Base-by-base conservation (phyloP, 92 coral and sea anemone genomes). In the Paragorgia papillata region DNA sequence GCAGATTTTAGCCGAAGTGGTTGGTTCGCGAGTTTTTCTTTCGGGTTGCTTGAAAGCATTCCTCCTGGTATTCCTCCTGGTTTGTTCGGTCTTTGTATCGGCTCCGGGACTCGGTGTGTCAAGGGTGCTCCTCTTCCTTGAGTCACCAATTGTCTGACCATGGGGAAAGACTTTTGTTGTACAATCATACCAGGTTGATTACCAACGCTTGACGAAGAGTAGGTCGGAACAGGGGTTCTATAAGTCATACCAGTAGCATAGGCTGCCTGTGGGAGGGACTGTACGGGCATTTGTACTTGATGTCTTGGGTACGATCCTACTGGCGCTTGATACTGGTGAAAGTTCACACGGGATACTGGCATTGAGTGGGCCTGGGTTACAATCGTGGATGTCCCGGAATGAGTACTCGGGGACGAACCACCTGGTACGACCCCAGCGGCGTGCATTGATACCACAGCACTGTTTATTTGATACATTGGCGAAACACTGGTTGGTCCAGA, bases 41-140 rank as follows among this genome's bases (percentile, higher is more conserved):
- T 96, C 49, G 75, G 44, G 30, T 79, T 64, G n/a, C 81, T 73
- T 50, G 65, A 74, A 48, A 88, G 70, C 87, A 88, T 88, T 10
- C 43, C 88, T n/a, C n/a, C n/a, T n/a, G n/a, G n/a, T n/a, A n/a
- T n/a, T n/a, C n/a, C n/a, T n/a, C n/a, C n/a, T 32, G 88, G 59
- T 20, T 83, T 79, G 18, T 80, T 87, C 1, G 99, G 99, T 41
- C 99, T 90, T 76, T 95, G 99, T 65, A 95, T 95, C 17, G 99
- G 99, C 14, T 91, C 92, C 4, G 99, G 99, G 66, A 90, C 88
- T 49, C 97, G 90, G 54, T 87, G 97, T 0, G 90, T 74, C 28
- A 73, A 76, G 2, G 86, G 85, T 29, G 85, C 82, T 13, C 79
- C 80, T 28, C 55, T 73, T 60, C 90, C 88, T 31, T 82, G 79